Evolutionary conservation across 2,797 vertebrate genomes (phyloP), one percentile per base, ranked within the genome.

Genomic region (Acanthiza pusilla): DNA sequence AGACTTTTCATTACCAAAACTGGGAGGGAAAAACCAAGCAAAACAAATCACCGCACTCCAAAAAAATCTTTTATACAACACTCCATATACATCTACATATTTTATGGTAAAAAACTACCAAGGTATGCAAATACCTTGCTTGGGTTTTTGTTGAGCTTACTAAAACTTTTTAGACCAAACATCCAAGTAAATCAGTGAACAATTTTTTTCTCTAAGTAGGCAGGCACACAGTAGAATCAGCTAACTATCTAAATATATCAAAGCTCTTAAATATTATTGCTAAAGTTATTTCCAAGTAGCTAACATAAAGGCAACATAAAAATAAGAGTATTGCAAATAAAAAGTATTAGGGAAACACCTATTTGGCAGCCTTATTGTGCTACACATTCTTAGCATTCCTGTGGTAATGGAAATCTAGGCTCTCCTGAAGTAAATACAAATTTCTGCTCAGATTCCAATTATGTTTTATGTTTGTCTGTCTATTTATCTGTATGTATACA

Each of bases 21-120:
- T 21, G 16, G 3, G 10, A 3, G 6, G 1, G 2, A 16, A 23
- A 22, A 11, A 0, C 0, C 21, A 68, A 51, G 12, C 3, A n/a
- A 72, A 77, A 19, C 4, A 40, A 30, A 48, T 2, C 4, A 4
- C 9, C 7, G 29, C 5, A 51, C 7, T 9, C 9, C 8, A 29
- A 61, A 85, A n/a, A 4, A 55, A 38, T 0, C 2, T 54, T 55
- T 51, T 63, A 13, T 40, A 8, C 16, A 66, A 19, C 5, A 26
- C 30, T 58, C 13, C 3, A 80, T 89, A 54, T 60, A 7, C 5
- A 38, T 13, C 22, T 34, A 42, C 2, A 19, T 51, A 43, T 71
- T 79, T 63, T 63, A 54, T n/a, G 5, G 29, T 14, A 76, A 47
- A 21, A 48, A 75, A 50, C n/a, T 74, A n/a, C 2, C 1, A 6